These are phyloP conservation scores for Orussus abietinus DNA, from an alignment of 1,140 invertebrate species.

Conservation along the genomic window DNA sequence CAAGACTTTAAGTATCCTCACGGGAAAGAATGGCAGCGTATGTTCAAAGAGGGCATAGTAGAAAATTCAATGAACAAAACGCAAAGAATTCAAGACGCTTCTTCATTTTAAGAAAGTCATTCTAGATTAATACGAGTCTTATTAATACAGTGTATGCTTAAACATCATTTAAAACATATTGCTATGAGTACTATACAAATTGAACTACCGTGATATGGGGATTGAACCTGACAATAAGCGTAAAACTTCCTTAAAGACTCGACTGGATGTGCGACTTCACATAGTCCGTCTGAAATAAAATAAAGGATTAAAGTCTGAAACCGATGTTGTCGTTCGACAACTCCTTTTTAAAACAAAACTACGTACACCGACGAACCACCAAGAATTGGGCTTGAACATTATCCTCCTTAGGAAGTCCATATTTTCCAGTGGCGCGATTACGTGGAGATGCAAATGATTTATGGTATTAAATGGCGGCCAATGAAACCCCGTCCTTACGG, in stretches of 20 bases:
- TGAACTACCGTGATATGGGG: too few relatives aligned
- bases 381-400: slow-evolving; percentile 71
- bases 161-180: too few relatives aligned
- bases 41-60: slow-evolving; percentile 56
- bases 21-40: slow-evolving; percentile 70
- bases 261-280: slow-evolving; percentile 37
- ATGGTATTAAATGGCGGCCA: slow-evolving; percentile 87
- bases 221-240: too few relatives aligned
- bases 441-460: slow-evolving; percentile 82
- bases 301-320: slow-evolving; percentile 7
- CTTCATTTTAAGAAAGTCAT: too few relatives aligned
- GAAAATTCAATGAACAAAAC: too few relatives aligned
- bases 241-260: slow-evolving; percentile 2
- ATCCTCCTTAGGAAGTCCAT: slow-evolving; percentile 67
- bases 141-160: too few relatives aligned
- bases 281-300: slow-evolving; percentile 43
- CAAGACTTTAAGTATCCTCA: slow-evolving; percentile 69
- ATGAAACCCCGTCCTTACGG: slow-evolving; percentile 79
- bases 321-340: not conserved
- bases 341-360: slow-evolving; percentile 7
- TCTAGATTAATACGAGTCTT: too few relatives aligned
- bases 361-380: slow-evolving; percentile 84
- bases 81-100: too few relatives aligned
- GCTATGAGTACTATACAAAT: too few relatives aligned
- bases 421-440: slow-evolving; percentile 73